A percentile compares a stretch with the other conserved stretches of the same genome.
Conservation (phyloP, 2,888 invertebrate genomes). For the Tenthredo amoena region DNA sequence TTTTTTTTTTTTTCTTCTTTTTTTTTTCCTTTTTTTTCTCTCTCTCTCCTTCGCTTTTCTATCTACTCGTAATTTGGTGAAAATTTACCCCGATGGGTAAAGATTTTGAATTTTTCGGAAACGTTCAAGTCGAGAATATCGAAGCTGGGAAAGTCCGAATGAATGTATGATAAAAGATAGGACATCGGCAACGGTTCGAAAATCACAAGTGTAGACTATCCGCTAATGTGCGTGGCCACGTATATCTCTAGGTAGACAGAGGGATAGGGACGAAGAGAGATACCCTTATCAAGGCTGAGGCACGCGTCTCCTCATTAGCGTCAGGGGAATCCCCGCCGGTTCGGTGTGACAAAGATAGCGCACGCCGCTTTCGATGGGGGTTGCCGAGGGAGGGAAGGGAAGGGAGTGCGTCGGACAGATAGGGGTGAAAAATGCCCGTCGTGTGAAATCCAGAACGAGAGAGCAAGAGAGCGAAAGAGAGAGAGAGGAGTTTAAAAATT, state of each 20-base stretch:
- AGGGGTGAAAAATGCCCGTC: conserved; percentile 60
- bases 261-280: conserved; percentile 53
- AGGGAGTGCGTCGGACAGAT: conserved; percentile 58
- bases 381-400: neutral
- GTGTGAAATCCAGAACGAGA: conserved; percentile 50
- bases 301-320: conserved; percentile 71
- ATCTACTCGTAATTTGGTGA: neutral
- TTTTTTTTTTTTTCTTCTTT: neutral
- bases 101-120: no score
- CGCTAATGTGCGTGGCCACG: neutral
- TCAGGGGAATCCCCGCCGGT: conserved; percentile 54
- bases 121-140: no score
- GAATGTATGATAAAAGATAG: no score
- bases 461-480: conserved; percentile 49
- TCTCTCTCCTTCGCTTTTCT: no score
- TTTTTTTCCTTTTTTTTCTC: neutral
- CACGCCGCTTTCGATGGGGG: conserved; percentile 54
- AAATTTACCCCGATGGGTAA: no score
- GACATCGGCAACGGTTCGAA: neutral
- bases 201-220: neutral
- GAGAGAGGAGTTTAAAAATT: conserved; percentile 43
- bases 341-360: conserved; percentile 63
- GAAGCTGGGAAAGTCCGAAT: no score
- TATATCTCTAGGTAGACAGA: neutral
- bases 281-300: conserved; percentile 67